Evolutionary conservation across 2,113 vertebrate species (phyloP).

Genomic region (Fulmarus glacialis): DNA sequence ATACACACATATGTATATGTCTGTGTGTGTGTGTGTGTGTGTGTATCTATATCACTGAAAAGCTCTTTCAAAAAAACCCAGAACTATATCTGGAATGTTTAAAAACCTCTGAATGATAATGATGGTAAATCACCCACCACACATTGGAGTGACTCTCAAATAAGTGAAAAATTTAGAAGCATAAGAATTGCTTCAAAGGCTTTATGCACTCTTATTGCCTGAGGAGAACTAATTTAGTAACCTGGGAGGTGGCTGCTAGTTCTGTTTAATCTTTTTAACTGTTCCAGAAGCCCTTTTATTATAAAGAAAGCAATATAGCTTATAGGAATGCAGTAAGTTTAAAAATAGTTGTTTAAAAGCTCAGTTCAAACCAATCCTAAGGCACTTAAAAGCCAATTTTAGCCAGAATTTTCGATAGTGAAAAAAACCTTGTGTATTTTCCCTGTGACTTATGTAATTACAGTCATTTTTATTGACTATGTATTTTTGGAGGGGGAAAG

Average conservation of each 20-base stretch:
- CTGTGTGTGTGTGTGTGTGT: accelerated
- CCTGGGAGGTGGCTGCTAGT: background rate
- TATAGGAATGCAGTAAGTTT: background rate
- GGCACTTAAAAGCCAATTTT: background rate
- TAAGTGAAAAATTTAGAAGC: background rate
- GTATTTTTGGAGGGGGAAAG: background rate
- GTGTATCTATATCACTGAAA: background rate
- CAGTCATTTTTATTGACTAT: background rate
- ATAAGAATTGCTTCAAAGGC: background rate
- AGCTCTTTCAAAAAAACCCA: background rate
- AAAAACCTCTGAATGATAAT: background rate
- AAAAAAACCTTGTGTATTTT: background rate
- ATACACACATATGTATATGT: background rate
- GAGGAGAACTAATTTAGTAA: background rate
- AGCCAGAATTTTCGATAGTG: background rate
- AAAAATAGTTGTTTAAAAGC: background rate
- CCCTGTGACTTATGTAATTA: background rate
- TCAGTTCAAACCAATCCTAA: background rate
- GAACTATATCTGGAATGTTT: background rate
- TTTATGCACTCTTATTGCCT: background rate
- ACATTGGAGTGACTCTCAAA: background rate
- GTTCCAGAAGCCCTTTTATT: background rate
- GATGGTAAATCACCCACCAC: background rate
- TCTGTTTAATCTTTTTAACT: background rate
- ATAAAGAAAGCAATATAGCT: background rate